Evolutionary conservation across 2,888 invertebrate species (phyloP).

Genomic region (Lasioglossum calceatum): DNA sequence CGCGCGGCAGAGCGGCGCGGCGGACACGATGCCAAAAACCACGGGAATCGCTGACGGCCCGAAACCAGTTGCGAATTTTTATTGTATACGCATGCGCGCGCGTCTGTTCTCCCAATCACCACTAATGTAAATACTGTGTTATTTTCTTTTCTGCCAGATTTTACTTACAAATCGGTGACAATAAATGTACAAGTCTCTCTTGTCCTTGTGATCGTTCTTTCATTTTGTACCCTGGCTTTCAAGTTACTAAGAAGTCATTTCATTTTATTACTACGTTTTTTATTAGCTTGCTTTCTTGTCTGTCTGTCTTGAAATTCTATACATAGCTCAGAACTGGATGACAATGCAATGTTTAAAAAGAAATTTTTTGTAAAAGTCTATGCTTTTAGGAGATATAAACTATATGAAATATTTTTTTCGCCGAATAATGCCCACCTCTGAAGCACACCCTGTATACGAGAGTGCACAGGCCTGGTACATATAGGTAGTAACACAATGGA

Average conservation of each 20-base stretch:
- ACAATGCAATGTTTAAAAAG: too few relatives aligned
- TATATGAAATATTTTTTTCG: too few relatives aligned
- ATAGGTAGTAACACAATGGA: constrained; percentile 2
- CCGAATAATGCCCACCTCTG: too few relatives aligned
- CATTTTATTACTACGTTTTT: too few relatives aligned
- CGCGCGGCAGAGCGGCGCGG: constrained; percentile 31
- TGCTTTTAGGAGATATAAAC: too few relatives aligned
- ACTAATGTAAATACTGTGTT: not conserved
- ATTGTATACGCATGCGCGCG: not conserved
- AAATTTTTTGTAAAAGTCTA: too few relatives aligned
- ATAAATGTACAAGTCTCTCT: not conserved
- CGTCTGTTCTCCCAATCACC: not conserved
- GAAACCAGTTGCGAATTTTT: not conserved
- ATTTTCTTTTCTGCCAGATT: not conserved
- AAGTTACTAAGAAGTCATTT: not conserved
- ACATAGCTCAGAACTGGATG: too few relatives aligned
- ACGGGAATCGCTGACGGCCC: not conserved
- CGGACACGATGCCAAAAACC: constrained; percentile 40
- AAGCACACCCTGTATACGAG: not conserved
- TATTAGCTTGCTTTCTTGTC: too few relatives aligned
- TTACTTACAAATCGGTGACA: not conserved
- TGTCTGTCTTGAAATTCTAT: too few relatives aligned
- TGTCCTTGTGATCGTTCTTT: not conserved
- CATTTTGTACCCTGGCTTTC: not conserved
- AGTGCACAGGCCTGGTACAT: not conserved